These are phyloP conservation scores for Aplysia californica DNA, from an alignment of 1,140 invertebrate species.

Conservation along the genomic window DNA sequence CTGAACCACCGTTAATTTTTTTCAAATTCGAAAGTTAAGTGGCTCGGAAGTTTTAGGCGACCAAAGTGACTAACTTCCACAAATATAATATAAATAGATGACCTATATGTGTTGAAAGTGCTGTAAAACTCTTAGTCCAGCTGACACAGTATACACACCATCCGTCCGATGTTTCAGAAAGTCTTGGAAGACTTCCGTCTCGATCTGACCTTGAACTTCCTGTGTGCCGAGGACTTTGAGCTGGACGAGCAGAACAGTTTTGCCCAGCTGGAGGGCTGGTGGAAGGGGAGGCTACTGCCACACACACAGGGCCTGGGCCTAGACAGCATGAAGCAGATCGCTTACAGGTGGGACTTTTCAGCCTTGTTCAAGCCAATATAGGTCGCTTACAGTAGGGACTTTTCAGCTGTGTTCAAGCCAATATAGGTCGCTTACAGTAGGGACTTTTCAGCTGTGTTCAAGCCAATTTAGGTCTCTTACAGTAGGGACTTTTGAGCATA, in stretches of 20 bases:
- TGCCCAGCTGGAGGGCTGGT: neutral
- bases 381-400: neutral
- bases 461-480: neutral
- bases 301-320: neutral
- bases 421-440: neutral
- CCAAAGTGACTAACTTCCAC: no score
- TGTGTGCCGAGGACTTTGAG: slow-evolving; percentile 11
- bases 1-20: no score
- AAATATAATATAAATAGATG: no score
- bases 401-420: neutral
- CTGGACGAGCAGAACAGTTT: neutral
- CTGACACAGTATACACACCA: neutral
- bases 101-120: no score
- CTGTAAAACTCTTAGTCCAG: neutral
- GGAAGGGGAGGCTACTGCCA: neutral
- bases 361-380: neutral
- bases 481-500: neutral
- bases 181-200: neutral
- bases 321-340: slow-evolving; percentile 8
- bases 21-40: no score
- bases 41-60: no score
- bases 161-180: slow-evolving; percentile 7
- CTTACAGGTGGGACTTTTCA: slow-evolving; percentile 8
- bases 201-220: neutral
- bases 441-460: neutral